Base-by-base conservation (phyloP, 37 sponge, comb jelly and placozoan genomes). In the Cladorhizidae sp. region DNA sequence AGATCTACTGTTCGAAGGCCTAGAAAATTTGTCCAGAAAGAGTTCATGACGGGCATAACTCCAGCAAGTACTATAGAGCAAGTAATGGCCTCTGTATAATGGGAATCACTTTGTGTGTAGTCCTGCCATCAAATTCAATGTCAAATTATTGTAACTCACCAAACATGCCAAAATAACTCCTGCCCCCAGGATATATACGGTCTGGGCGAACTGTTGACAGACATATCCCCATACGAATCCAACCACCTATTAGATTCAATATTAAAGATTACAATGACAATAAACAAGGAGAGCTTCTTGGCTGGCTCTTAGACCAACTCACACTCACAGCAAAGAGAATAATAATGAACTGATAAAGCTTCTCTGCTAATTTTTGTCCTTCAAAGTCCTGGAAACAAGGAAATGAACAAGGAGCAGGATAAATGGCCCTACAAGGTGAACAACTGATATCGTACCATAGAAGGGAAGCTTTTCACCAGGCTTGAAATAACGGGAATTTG, bases 181-280 rank as follows among this genome's bases (percentile, higher is more conserved):
- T 56, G 94, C 94, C 57, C 87, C 88, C 0, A 96, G 69, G 42
- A 96, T 75, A 56, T 89, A 89, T 32, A 96, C 80, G 3, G 98
- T 98, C 78, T 98, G 96, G 22, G 67, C 64, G 43, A 93, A 93
- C 73, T 93, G 94, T 72, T 98, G 92, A 55, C 94, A 93, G 61
- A 86, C 26, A 79, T 87, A 98, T 1, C 98, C 98, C 98, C 98
- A 98, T 3, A 92, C 68, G 88, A 98, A 95, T 0, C 98, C 98
- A 21, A 93, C 98, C 3, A 91, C 93, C 97, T 97, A 69, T 3
- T 81, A 41, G 35, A 28, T 33, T 25, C 59, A 54, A 31, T 28
- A 71, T 52, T 1, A 36, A 14, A 45, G 6, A 71, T 5, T 8
- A 45, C 23, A 65, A n/a, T 35, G 36, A 32, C 3, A 17, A 31